Conservation (phyloP, 2,113 vertebrate genomes). For the Bostrychus sinensis region DNA sequence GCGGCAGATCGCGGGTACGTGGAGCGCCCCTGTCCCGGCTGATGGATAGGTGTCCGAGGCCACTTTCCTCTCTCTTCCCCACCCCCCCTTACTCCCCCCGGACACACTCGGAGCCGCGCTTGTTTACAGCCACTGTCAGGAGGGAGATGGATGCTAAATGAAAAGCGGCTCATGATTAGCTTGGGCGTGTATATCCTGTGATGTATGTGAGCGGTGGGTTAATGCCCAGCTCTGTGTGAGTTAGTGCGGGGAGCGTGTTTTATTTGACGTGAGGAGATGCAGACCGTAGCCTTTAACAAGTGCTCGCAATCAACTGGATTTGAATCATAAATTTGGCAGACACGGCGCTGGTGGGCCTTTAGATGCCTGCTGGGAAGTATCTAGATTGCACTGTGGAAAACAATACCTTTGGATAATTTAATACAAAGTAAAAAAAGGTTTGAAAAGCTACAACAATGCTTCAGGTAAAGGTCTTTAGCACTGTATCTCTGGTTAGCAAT, state of each 20-base stretch:
- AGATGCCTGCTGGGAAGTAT: neutral
- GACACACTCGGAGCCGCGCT: slow-evolving; percentile 53
- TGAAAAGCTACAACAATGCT: neutral
- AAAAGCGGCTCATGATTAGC: slow-evolving; percentile 74
- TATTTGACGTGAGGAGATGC: slow-evolving; percentile 31
- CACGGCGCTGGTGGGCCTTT: slow-evolving; percentile 4
- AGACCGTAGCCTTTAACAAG: slow-evolving; percentile 46
- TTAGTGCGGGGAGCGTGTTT: slow-evolving; percentile 19
- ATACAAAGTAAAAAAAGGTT: neutral
- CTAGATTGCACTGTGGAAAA: neutral
- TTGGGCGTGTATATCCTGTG: slow-evolving; percentile 23
- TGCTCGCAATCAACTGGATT: slow-evolving; percentile 52
- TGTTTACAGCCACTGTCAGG: slow-evolving; percentile 76
- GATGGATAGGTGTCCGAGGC: slow-evolving; percentile 61
- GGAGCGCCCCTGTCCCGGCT: slow-evolving; percentile 36
- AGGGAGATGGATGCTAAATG: slow-evolving; percentile 79
- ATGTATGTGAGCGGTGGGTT: slow-evolving; percentile 37
- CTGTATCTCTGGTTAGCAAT: neutral
- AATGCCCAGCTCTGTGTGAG: slow-evolving; percentile 30
- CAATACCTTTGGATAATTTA: neutral
- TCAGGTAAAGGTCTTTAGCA: neutral
- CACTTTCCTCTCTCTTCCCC: slow-evolving; percentile 41
- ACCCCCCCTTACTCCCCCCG: slow-evolving; percentile 17
- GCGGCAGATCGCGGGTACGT: slow-evolving; percentile 40
- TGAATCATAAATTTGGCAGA: neutral